Conservation (phyloP, 2,888 invertebrate genomes). For the Thumatha senex region DNA sequence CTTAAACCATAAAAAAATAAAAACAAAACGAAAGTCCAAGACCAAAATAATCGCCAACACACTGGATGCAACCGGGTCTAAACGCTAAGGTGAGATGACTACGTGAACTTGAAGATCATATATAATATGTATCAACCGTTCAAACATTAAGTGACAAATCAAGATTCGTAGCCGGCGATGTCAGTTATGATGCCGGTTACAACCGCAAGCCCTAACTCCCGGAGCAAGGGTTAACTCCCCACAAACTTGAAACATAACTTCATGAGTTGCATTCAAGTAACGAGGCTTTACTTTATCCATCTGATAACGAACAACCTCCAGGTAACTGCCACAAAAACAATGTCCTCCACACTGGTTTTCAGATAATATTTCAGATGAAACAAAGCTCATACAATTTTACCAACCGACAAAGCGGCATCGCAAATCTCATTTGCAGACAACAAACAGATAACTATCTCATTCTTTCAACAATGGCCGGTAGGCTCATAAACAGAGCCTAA, state of each 20-base stretch:
- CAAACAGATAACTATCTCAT: conserved; percentile 79
- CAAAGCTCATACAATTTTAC: conserved; percentile 75
- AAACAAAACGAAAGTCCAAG: too few species aligned
- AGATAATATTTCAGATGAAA: conserved; percentile 70
- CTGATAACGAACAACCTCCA: conserved; percentile 54
- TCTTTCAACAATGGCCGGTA: conserved; percentile 80
- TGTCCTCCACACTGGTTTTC: conserved; percentile 55
- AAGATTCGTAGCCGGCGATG: conserved; percentile 4
- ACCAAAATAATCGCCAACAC: background rate
- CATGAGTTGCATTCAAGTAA: conserved; percentile 24
- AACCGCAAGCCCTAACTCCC: conserved; percentile 7
- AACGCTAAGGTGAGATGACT: too few species aligned
- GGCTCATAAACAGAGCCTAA: conserved; percentile 80
- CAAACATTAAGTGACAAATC: background rate
- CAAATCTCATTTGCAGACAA: conserved; percentile 81
- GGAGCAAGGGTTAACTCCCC: conserved; percentile 40
- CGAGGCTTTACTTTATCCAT: conserved; percentile 43
- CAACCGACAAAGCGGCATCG: conserved; percentile 79
- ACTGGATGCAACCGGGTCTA: background rate
- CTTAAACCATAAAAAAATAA: too few species aligned
- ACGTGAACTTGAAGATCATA: too few species aligned
- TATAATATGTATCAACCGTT: background rate
- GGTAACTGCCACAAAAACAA: conserved; percentile 51
- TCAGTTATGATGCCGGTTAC: conserved; percentile 14
- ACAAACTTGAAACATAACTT: conserved; percentile 40